These are phyloP conservation scores for Chironomus riparius DNA, from an alignment of 2,888 invertebrate genomes.

Conservation along the genomic window DNA sequence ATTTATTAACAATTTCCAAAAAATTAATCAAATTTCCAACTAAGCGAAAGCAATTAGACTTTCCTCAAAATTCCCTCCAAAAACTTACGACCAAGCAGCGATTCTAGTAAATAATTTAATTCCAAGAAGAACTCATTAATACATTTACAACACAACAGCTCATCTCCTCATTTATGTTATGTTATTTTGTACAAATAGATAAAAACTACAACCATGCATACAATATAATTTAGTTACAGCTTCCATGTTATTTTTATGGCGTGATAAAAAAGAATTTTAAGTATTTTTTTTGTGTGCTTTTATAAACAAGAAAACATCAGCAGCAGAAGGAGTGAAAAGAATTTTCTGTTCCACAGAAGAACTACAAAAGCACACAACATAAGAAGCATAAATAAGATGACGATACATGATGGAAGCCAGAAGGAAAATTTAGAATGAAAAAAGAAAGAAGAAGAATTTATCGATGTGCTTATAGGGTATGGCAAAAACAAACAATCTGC, in stretches of 20 bases:
- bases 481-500: too few species aligned
- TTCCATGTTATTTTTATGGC: too few species aligned
- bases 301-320: neutral
- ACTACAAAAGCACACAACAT: neutral
- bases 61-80: too few species aligned
- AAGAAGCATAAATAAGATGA: neutral
- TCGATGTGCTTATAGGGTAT: neutral
- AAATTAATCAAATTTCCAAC: too few species aligned
- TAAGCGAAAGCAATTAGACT: too few species aligned
- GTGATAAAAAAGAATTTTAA: conserved; percentile 20
- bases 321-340: neutral
- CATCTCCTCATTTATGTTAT: neutral
- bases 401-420: neutral
- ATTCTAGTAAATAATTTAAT: too few species aligned
- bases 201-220: neutral
- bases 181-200: neutral
- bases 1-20: too few species aligned
- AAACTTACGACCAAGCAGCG: too few species aligned
- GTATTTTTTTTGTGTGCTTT: neutral
- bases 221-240: neutral
- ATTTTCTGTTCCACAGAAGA: too few species aligned
- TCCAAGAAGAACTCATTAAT: neutral
- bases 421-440: neutral
- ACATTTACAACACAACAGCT: neutral
- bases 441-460: neutral